Percentiles rank a stretch among this genome's conserved stretches.
These are phyloP conservation scores for Octonoba sinensis DNA, from an alignment of 2,888 invertebrate species.

Conservation along the genomic window DNA sequence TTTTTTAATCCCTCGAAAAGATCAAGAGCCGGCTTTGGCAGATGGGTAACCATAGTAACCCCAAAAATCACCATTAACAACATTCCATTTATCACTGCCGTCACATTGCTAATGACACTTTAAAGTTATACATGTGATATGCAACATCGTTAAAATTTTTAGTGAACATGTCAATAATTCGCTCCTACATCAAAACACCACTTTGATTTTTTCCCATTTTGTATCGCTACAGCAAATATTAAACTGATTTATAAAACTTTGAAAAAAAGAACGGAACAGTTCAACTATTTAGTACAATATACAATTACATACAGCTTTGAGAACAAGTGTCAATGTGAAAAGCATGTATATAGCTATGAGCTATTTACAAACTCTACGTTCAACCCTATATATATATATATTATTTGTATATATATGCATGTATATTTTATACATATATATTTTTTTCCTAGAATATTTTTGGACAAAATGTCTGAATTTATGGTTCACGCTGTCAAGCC, in stretches of 20 bases:
- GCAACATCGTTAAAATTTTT: conserved; percentile 60
- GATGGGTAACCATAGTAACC: too few relatives aligned
- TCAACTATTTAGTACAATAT: conserved; percentile 43
- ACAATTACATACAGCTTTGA: conserved; percentile 58
- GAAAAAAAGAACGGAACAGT: conserved; percentile 28
- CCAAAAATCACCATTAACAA: too few relatives aligned
- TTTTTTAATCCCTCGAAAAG: too few relatives aligned
- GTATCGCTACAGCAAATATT: conserved; percentile 52
- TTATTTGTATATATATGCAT: conserved; percentile 46
- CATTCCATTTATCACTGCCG: too few relatives aligned
- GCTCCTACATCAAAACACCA: conserved; percentile 43
- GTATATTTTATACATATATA: conserved; percentile 37
- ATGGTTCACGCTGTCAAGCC: conserved; percentile 44
- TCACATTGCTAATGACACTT: conserved; percentile 15
- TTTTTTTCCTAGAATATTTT: conserved; percentile 51
- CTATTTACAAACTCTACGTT: conserved; percentile 64
- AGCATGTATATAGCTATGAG: conserved; percentile 64
- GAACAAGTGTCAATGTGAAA: conserved; percentile 62
- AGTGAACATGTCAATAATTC: conserved; percentile 32
- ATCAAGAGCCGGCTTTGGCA: too few relatives aligned
- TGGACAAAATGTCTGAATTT: conserved; percentile 58
- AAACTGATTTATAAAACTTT: conserved; percentile 42
- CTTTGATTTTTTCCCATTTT: conserved; percentile 54
- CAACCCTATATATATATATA: conserved; percentile 62
- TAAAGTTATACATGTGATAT: conserved; percentile 59